A percentile compares a stretch with the other conserved stretches of the same genome.
Conservation (phyloP, 2,888 invertebrate genomes). For the Villa cingulata region DNA sequence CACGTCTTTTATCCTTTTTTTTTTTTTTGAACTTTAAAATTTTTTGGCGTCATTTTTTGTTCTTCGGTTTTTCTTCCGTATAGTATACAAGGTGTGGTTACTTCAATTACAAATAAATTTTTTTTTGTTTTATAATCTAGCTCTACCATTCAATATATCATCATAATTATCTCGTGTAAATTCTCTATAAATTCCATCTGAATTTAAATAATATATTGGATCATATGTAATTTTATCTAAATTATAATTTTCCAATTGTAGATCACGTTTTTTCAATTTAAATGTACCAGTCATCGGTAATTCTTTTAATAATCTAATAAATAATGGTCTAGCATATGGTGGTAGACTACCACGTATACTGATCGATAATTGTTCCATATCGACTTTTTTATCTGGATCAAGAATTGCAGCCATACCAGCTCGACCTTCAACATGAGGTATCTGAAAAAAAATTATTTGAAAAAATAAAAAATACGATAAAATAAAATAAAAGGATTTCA, state of each 20-base stretch:
- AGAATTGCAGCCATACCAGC: slow-evolving; percentile 91
- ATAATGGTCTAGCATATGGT: slow-evolving; percentile 76
- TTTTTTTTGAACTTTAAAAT: too few relatives aligned
- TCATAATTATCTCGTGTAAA: slow-evolving; percentile 39
- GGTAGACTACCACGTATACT: slow-evolving; percentile 61
- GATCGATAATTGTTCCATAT: slow-evolving; percentile 45
- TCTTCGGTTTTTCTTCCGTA: neutral
- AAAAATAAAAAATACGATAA: neutral
- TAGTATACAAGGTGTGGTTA: too few relatives aligned
- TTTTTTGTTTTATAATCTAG: slow-evolving; percentile 15
- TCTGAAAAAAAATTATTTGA: slow-evolving; percentile 36
- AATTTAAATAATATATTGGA: slow-evolving; percentile 55
- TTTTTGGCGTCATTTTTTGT: neutral
- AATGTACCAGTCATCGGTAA: slow-evolving; percentile 81
- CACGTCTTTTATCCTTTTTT: too few relatives aligned
- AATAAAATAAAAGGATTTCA: slow-evolving; percentile 1
- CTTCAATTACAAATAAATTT: too few relatives aligned
- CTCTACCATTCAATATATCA: slow-evolving; percentile 37
- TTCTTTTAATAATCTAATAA: slow-evolving; percentile 62
- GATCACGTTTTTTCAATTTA: slow-evolving; percentile 79
- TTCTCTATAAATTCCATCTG: slow-evolving; percentile 39
- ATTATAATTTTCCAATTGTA: slow-evolving; percentile 76
- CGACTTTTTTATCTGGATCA: slow-evolving; percentile 47
- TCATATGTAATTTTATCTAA: slow-evolving; percentile 56
- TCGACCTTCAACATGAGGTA: slow-evolving; percentile 67